These are phyloP conservation scores for Gymnoscopelus braueri DNA, from an alignment of 2,797 vertebrate genomes.

Conservation along the genomic window DNA sequence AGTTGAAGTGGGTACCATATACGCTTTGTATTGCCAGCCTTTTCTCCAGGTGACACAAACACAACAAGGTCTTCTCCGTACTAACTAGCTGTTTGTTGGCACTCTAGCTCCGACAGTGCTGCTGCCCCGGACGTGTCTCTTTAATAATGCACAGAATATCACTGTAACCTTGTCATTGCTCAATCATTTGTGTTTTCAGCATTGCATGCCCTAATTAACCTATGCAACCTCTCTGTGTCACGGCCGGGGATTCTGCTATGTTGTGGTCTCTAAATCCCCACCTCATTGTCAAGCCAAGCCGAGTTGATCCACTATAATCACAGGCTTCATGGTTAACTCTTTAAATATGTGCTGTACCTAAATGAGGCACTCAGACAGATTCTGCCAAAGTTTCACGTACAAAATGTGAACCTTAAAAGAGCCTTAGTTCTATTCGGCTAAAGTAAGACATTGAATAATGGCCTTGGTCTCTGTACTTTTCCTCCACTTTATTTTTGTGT, in stretches of 20 bases:
- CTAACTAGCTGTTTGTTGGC: slow-evolving; percentile 23
- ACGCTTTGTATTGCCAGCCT: neutral
- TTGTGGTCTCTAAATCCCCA: neutral
- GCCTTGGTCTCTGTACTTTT: neutral
- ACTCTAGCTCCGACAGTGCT: neutral
- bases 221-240: neutral
- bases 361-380: no score
- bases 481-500: neutral
- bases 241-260: neutral
- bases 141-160: slow-evolving; percentile 34
- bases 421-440: neutral
- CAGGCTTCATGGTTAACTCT: slow-evolving; percentile 5
- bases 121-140: slow-evolving; percentile 17
- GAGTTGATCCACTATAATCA: slow-evolving; percentile 1
- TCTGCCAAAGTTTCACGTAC: no score
- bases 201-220: neutral
- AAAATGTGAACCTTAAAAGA: neutral
- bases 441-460: neutral
- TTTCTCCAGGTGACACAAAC: neutral
- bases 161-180: neutral
- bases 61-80: slow-evolving; percentile 9
- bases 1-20: neutral
- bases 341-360: neutral
- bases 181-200: neutral
- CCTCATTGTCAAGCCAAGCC: slow-evolving; percentile 3